Base-by-base conservation (phyloP, 1,140 invertebrate genomes). In the Drosophila obscura region DNA sequence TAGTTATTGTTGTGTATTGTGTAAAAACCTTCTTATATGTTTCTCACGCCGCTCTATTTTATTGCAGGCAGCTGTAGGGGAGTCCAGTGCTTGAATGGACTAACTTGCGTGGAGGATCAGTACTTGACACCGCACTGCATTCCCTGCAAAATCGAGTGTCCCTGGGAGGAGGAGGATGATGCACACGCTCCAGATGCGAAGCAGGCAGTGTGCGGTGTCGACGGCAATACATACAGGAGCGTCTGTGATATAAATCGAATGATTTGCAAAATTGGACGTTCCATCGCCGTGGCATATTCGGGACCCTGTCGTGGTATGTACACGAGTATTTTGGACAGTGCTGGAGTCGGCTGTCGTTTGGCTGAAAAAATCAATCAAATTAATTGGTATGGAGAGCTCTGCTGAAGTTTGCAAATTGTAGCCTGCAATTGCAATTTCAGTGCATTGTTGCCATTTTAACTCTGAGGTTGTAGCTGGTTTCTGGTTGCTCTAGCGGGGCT, bases 141-240 rank as follows among this genome's bases (percentile, higher is more conserved):
- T 58, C 94, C 94, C 65, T 97, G 96, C 92, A 92, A 94, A 52
- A 94, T 94, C 50, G 94, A 94, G 78, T 97, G 96, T 92, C 93
- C 93, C 44, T 66, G 77, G 64, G 75, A 84, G 35, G 62, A 80
- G 63, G 57, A 65, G 6, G 50, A 50, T 15, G 82, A 72, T 24
- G 53, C 28, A 48, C 91, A 92, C 55, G 26, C 26, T 1, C 6
- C 26, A 4, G 85, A 93, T 45, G 90, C 92, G 68, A 74, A 92
- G 60, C 92, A 94, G 80, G 94, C 94, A 44, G 95, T 98, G 8
- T 98, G 97, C 93, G 97, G 96, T 1, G 94, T 95, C 41, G 97
- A 98, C 93, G 96, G 96, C 16, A 93, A 95, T 65, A 98, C 97
- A 26, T 98, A 98, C 93, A 94, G 94, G 62, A 97, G 96, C 91